Percentiles rank a stretch among this genome's conserved stretches.
Conservation (phyloP, 2,113 vertebrate genomes). For the Accipiter virgatus region DNA sequence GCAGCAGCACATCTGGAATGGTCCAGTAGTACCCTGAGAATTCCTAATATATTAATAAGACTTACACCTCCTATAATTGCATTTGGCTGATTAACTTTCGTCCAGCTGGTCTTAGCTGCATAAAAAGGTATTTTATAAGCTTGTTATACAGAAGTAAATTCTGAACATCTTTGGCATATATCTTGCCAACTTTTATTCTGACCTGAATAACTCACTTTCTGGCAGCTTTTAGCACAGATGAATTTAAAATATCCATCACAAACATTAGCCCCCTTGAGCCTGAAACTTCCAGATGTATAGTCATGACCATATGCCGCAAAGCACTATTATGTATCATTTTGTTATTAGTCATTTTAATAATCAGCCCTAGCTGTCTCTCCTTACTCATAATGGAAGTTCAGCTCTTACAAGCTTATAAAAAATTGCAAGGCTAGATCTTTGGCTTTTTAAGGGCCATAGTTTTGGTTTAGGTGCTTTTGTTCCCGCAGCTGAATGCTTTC, state of each 20-base stretch:
- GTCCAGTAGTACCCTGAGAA: conserved; percentile 66
- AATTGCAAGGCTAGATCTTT: neutral
- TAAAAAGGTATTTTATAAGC: conserved; percentile 73
- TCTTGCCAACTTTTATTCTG: conserved; percentile 69
- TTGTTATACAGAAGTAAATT: conserved; percentile 67
- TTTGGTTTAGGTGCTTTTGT: conserved; percentile 50
- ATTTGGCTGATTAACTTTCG: conserved; percentile 76
- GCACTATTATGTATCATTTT: neutral
- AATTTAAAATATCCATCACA: conserved; percentile 69
- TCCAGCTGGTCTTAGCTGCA: conserved; percentile 75
- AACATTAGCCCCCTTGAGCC: conserved; percentile 66
- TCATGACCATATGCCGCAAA: conserved; percentile 63
- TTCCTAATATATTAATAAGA: conserved; percentile 73
- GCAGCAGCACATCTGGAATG: conserved; percentile 65
- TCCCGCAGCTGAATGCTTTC: conserved; percentile 49
- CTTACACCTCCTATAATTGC: conserved; percentile 66
- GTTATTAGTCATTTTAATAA: conserved; percentile 4
- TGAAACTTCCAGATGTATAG: conserved; percentile 72
- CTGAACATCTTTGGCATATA: conserved; percentile 63
- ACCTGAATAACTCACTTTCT: conserved; percentile 66
- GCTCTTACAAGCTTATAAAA: neutral
- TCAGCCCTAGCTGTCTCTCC: neutral
- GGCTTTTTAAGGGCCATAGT: neutral
- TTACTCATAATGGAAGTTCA: neutral
- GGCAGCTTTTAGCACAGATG: conserved; percentile 64